Conservation (phyloP, 2,113 vertebrate species). For the Prietella phreatophila region DNA sequence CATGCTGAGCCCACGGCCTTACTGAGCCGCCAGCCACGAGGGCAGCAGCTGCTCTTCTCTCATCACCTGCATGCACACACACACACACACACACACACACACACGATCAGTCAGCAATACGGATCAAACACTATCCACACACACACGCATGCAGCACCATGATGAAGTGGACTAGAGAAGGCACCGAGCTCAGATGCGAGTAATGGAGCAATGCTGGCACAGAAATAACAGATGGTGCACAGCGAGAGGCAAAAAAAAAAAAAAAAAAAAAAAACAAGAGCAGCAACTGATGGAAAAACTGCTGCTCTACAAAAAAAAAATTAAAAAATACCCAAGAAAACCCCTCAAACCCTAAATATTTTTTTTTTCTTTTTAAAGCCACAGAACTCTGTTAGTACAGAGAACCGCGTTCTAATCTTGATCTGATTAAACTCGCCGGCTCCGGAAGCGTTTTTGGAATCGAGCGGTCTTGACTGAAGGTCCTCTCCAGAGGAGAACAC, state of each 20-base stretch:
- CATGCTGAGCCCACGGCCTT: conserved; percentile 86
- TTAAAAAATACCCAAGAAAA: neutral
- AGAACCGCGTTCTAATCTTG: neutral
- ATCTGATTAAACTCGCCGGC: neutral
- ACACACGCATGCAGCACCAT: neutral
- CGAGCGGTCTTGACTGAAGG: neutral
- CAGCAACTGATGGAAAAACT: conserved; percentile 2
- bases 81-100: neutral
- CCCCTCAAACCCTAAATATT: no score
- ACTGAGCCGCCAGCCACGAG: conserved; percentile 81
- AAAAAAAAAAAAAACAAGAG: neutral
- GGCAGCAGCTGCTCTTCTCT: conserved; percentile 80
- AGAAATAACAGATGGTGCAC: conserved; percentile 33
- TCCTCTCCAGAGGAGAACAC: neutral
- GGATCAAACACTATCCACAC: neutral
- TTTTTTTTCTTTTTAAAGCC: neutral
- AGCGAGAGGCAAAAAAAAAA: neutral
- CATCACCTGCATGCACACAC: conserved; percentile 71
- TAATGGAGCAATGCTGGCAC: conserved; percentile 27
- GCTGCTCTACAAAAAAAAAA: neutral
- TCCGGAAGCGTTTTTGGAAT: neutral
- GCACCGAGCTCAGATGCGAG: neutral
- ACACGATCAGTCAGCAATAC: conserved; percentile 4
- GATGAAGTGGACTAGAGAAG: neutral
- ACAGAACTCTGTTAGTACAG: neutral